Percentiles rank a stretch among this genome's conserved stretches.
Conservation (phyloP, 2,888 invertebrate species). For the Phorcus lineatus region DNA sequence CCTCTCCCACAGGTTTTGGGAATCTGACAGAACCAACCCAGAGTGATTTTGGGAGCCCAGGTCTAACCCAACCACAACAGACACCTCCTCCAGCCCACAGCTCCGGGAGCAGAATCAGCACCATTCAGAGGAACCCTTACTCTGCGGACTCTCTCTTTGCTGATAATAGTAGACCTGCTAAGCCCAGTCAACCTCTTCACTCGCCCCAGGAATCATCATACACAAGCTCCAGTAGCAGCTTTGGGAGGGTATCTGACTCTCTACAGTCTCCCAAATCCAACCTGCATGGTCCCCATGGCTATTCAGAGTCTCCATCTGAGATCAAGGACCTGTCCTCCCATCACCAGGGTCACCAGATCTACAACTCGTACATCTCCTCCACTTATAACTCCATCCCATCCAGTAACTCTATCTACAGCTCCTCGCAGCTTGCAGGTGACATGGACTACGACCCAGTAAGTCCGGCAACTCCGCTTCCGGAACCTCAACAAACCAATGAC, state of each 20-base stretch:
- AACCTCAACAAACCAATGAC: constrained; percentile 20
- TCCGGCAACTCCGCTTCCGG: constrained; percentile 60
- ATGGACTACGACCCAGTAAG: constrained; percentile 68
- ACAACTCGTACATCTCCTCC: constrained; percentile 34
- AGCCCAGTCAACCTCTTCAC: constrained; percentile 29
- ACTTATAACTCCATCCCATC: constrained; percentile 33
- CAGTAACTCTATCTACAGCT: constrained; percentile 31
- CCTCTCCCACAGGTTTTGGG: constrained; percentile 47
- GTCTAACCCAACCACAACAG: constrained; percentile 36
- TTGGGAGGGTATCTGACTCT: constrained; percentile 5
- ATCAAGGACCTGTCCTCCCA: constrained; percentile 46
- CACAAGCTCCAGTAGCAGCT: constrained; percentile 9
- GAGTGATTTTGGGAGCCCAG: constrained; percentile 42
- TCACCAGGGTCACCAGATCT: constrained; percentile 37
- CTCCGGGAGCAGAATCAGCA: constrained; percentile 49
- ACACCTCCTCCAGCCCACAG: constrained; percentile 71
- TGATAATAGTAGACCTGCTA: constrained; percentile 38
- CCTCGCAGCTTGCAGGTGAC: constrained; percentile 42
- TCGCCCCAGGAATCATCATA: constrained; percentile 32
- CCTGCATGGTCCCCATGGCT: background rate
- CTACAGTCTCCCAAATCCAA: background rate
- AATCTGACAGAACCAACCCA: constrained; percentile 24
- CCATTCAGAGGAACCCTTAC: constrained; percentile 58
- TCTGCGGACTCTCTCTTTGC: constrained; percentile 41
- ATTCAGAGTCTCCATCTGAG: constrained; percentile 34